phyloP scores from a whole-genome alignment of 2,888 invertebrate genomes.

The Icerya purchasi region DNA sequence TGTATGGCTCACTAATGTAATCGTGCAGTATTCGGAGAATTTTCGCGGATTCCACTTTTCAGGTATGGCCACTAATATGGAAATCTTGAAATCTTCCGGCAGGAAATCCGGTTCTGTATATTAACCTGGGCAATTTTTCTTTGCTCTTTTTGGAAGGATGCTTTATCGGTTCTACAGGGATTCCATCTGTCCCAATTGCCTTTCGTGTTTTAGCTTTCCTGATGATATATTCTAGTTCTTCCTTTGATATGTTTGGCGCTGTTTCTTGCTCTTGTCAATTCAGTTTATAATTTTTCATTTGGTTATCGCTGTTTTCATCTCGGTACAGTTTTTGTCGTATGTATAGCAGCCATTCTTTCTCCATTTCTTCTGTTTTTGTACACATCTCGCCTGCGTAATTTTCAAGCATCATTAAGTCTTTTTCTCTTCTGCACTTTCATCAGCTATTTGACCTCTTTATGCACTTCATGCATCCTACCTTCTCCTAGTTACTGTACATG shows the following conservation, averaged over 20 bases:
- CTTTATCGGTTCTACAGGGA: too few relatives aligned
- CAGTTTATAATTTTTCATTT: too few relatives aligned
- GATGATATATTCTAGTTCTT: too few relatives aligned
- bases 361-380: too few relatives aligned
- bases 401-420: neutral
- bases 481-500: neutral
- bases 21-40: slow-evolving; percentile 15
- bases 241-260: too few relatives aligned
- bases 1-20: slow-evolving; percentile 17
- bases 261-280: too few relatives aligned
- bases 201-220: too few relatives aligned
- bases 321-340: too few relatives aligned
- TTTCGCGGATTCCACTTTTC: slow-evolving; percentile 15
- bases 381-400: too few relatives aligned
- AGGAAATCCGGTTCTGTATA: slow-evolving; percentile 1
- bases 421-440: slow-evolving; percentile 1
- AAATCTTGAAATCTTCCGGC: slow-evolving; percentile 6
- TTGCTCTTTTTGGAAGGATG: neutral
- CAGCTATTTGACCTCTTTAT: neutral
- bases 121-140: neutral
- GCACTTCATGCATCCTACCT: neutral
- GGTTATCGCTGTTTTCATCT: too few relatives aligned
- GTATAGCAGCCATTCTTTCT: too few relatives aligned
- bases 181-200: too few relatives aligned
- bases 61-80: slow-evolving; percentile 15